phyloP scores from a whole-genome alignment of 30 jellyfish, hydroid and myxozoan genomes.

The Hydra vulgaris region DNA sequence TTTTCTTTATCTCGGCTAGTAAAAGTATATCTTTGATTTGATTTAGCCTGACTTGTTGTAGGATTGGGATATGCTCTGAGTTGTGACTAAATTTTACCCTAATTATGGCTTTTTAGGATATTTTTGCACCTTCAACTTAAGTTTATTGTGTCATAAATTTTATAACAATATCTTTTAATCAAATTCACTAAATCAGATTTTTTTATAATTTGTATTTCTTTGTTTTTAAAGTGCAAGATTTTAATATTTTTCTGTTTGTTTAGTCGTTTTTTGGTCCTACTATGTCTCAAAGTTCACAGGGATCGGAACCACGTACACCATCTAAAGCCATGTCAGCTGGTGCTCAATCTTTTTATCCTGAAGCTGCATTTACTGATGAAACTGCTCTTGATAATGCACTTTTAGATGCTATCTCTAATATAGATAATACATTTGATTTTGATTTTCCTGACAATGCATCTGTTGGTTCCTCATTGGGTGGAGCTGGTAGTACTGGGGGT shows the following conservation, averaged over 20 bases:
- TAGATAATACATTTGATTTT: slow-evolving; percentile 59
- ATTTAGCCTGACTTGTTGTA: no score
- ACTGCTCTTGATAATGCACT: slow-evolving; percentile 68
- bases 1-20: no score
- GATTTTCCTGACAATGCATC: slow-evolving; percentile 80
- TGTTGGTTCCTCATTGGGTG: slow-evolving; percentile 73
- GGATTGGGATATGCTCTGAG: no score
- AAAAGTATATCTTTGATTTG: no score
- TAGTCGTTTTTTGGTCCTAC: slow-evolving; percentile 31
- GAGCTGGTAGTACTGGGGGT: slow-evolving; percentile 30
- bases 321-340: slow-evolving; percentile 44
- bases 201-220: no score
- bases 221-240: no score
- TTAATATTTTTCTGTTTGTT: background rate
- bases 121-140: no score
- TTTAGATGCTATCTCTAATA: slow-evolving; percentile 29
- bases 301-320: slow-evolving; percentile 60
- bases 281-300: slow-evolving; percentile 19
- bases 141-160: no score
- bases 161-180: no score
- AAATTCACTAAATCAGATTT: no score
- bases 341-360: slow-evolving; percentile 49
- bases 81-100: no score
- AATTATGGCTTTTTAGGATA: no score
- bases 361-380: slow-evolving; percentile 37